Base-by-base conservation (phyloP, 2,797 vertebrate genomes). In the Steatocranus sp. region DNA sequence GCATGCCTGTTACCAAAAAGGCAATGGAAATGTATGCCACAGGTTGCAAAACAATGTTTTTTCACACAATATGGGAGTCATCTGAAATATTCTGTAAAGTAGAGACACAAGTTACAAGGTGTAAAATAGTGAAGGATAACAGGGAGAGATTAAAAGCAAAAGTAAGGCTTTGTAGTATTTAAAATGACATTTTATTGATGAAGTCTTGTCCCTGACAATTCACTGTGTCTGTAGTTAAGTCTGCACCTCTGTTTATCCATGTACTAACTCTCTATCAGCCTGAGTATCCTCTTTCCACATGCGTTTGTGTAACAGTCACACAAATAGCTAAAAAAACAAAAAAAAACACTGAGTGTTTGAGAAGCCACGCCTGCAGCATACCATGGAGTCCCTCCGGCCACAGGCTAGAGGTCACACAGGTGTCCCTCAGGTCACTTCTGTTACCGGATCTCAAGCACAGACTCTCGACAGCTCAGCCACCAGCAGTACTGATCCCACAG, bases 331-430 rank as follows among this genome's bases (percentile, higher is more conserved):
- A 66, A 51, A 41, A 66, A 75, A 53, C 38, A 70, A 66, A 66
- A 51, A 41, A 66, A 75, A 53, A 75, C 38, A 43, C 36, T 43
- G 25, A 54, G 66, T 63, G 54, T 73, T 23, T 4, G 15, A 75
- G 79, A 38, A 38, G 63, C 5, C 56, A 50, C 4, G 75, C 46
- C 61, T 54, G 53, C 51, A 25, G 61, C 78, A 80, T 84, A 80
- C 49, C 82, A 83, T 75, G 41, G 51, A 41, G 79, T 80, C 75
- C 7, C 74, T 80, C 15, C 3, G 48, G 79, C 36, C 51, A 14
- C 76, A 81, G 82, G 85, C n/a, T 12, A 63, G 58, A 87, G 91
- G 94, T 94, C 90, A 56, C 88, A 95, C 93, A 96, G 92, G 91
- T 95, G 94, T 76, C 76, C 73, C 78, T 73, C 49, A 86, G 86